Evolutionary conservation across 2,888 invertebrate species (phyloP).

Genomic region (Andrena trimmerana): DNA sequence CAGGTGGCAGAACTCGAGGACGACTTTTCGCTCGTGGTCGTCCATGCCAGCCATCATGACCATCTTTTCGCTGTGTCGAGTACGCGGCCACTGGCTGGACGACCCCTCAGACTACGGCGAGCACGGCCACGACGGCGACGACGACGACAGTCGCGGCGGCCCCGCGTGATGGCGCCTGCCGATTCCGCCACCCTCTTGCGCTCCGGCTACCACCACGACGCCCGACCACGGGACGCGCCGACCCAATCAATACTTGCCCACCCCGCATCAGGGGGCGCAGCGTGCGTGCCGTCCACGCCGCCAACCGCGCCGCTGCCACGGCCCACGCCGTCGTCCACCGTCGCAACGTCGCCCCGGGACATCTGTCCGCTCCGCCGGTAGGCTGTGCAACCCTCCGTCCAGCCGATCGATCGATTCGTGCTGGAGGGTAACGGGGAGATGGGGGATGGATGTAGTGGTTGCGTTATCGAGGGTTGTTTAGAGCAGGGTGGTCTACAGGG

Average conservation of each 20-base stretch:
- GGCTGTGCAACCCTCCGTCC: not conserved
- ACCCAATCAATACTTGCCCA: constrained; percentile 78
- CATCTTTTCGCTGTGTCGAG: constrained; percentile 86
- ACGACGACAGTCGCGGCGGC: constrained; percentile 75
- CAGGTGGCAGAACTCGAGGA: constrained; percentile 97
- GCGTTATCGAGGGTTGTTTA: not conserved
- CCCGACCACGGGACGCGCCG: constrained; percentile 55
- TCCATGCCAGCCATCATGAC: constrained; percentile 90
- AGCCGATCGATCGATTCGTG: constrained; percentile 45
- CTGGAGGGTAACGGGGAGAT: constrained; percentile 30
- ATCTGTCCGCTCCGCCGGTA: constrained; percentile 43
- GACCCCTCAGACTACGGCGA: constrained; percentile 69
- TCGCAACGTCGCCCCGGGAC: constrained; percentile 59
- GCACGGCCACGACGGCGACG: constrained; percentile 70
- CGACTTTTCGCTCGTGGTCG: constrained; percentile 95
- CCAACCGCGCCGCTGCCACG: constrained; percentile 51
- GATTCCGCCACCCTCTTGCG: constrained; percentile 75
- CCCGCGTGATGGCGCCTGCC: constrained; percentile 79
- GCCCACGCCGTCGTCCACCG: constrained; percentile 43
- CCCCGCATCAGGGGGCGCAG: constrained; percentile 79
- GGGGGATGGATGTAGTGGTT: not conserved
- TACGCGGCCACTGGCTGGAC: constrained; percentile 72
- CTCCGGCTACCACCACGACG: constrained; percentile 67
- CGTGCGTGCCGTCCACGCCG: constrained; percentile 52
- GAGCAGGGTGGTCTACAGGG: too few relatives aligned